Conservation (phyloP, 2,797 vertebrate genomes). For the Choloepus didactylus region DNA sequence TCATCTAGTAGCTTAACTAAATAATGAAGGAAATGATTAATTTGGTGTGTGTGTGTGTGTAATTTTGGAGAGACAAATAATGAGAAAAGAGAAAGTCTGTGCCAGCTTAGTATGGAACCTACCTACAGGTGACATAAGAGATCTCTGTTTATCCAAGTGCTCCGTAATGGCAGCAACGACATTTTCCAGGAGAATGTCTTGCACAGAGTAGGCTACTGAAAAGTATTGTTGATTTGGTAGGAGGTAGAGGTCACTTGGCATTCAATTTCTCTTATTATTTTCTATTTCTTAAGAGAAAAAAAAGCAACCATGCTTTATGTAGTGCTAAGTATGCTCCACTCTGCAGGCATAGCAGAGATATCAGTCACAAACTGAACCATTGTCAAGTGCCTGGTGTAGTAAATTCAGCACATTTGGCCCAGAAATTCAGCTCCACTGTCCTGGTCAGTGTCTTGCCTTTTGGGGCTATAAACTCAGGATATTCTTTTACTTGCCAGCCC, state of each 20-base stretch:
- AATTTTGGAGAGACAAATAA: conserved; percentile 55
- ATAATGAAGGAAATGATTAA: conserved; percentile 76
- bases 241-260: background rate
- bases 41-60: conserved; percentile 57
- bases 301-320: background rate
- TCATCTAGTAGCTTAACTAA: conserved; percentile 84
- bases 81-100: background rate
- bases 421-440: background rate
- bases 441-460: background rate
- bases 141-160: background rate
- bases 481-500: background rate
- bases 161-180: background rate
- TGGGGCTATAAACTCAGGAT: background rate
- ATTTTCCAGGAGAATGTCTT: conserved; percentile 7
- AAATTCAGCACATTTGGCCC: background rate
- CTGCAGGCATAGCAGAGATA: background rate
- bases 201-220: conserved; percentile 24
- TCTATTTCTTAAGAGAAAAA: conserved; percentile 59
- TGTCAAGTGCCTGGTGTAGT: background rate
- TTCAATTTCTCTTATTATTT: conserved; percentile 53
- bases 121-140: conserved; percentile 33
- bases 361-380: background rate
- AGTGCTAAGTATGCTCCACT: background rate
- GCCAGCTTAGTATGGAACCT: conserved; percentile 50
- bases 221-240: conserved; percentile 57